A percentile compares a stretch with the other conserved stretches of the same genome.
phyloP scores from a whole-genome alignment of 2,797 vertebrate species.

The Xerus rutilus region DNA sequence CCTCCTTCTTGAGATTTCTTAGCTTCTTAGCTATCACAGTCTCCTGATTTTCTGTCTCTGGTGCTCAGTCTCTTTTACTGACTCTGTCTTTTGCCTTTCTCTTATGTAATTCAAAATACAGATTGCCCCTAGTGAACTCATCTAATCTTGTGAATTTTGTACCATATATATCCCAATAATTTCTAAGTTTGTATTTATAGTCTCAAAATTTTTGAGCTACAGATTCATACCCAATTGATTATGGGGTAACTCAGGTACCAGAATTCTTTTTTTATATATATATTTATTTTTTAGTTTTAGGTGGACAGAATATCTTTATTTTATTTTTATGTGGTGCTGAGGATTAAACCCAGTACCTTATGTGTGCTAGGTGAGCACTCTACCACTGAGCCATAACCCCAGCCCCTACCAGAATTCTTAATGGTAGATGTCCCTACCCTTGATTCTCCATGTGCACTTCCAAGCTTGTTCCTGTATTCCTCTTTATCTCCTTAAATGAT shows the following conservation, averaged over 20 bases:
- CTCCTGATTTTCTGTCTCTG: not conserved
- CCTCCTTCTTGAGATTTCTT: not conserved
- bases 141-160: not conserved
- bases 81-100: not conserved
- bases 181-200: not conserved
- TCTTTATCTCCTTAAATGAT: not conserved
- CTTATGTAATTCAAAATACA: not conserved
- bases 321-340: no score
- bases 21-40: not conserved
- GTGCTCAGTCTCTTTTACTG: not conserved
- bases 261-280: not conserved
- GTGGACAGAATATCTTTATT: no score
- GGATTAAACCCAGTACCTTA: no score
- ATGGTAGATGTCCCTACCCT: not conserved
- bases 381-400: no score
- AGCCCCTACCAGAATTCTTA: not conserved
- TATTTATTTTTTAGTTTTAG: no score
- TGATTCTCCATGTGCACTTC: not conserved
- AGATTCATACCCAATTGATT: not conserved
- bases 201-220: not conserved
- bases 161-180: not conserved
- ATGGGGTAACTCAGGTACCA: not conserved
- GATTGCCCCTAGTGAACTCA: not conserved
- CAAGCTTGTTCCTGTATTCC: not conserved
- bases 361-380: no score